A percentile compares a stretch with the other conserved stretches of the same genome.
Evolutionary conservation across 2,888 invertebrate species (phyloP).

Genomic region (Thymelicus acteon): DNA sequence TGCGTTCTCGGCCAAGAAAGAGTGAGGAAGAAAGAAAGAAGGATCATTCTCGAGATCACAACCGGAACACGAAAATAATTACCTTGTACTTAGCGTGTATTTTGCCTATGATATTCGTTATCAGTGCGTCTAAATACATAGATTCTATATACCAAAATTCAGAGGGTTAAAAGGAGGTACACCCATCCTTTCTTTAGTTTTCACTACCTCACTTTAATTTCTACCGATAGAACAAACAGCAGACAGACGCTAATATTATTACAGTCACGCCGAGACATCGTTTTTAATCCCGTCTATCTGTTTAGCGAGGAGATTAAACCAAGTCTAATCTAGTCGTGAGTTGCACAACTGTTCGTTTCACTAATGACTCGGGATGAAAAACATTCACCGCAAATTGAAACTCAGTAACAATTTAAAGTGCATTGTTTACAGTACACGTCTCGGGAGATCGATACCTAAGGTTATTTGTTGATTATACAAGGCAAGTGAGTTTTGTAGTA

Average conservation of each 20-base stretch:
- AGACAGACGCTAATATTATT: slow-evolving; percentile 1
- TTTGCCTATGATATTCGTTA: too few relatives aligned
- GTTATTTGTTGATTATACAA: neutral
- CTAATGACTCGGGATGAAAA: slow-evolving; percentile 21
- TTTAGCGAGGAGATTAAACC: slow-evolving; percentile 22
- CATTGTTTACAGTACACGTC: neutral
- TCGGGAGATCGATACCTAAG: neutral
- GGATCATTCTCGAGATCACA: too few relatives aligned
- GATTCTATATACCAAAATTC: too few relatives aligned
- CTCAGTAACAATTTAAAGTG: neutral
- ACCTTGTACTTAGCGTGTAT: too few relatives aligned
- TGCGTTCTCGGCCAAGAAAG: too few relatives aligned
- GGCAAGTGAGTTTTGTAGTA: neutral
- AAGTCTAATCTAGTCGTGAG: slow-evolving; percentile 24
- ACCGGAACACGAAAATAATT: too few relatives aligned
- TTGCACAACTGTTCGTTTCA: slow-evolving; percentile 26
- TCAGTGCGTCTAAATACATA: too few relatives aligned
- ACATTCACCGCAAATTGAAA: slow-evolving; percentile 4
- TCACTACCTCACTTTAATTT: too few relatives aligned
- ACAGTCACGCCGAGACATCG: slow-evolving; percentile 19
- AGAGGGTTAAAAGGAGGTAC: too few relatives aligned
- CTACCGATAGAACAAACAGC: neutral
- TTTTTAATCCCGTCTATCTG: slow-evolving; percentile 29
- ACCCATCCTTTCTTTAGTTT: too few relatives aligned
- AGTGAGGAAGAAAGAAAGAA: too few relatives aligned